Percentiles rank a stretch among this genome's conserved stretches.
These are phyloP conservation scores for Pseudomyrmex gracilis DNA, from an alignment of 1,140 invertebrate genomes.

Conservation along the genomic window DNA sequence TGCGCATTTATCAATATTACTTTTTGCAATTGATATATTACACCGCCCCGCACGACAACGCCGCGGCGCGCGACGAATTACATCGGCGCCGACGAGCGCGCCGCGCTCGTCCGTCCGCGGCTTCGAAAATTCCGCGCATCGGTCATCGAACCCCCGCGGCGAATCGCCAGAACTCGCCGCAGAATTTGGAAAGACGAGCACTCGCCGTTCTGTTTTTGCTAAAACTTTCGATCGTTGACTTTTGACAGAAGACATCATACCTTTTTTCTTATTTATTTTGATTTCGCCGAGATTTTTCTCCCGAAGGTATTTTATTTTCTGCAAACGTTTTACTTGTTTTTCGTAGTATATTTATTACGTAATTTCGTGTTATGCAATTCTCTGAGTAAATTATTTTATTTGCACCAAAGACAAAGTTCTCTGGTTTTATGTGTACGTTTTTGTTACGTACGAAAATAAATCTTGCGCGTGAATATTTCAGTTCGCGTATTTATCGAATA, in stretches of 20 bases:
- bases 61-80: conserved; percentile 10
- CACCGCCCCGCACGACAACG: conserved; percentile 19
- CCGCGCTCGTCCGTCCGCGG: neutral
- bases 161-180: neutral
- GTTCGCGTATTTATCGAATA: too few species aligned
- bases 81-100: neutral
- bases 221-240: neutral
- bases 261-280: neutral
- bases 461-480: too few species aligned
- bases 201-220: neutral
- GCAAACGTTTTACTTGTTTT: too few species aligned
- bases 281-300: too few species aligned
- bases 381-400: too few species aligned
- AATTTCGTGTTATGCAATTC: too few species aligned
- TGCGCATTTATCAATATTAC: conserved; percentile 76
- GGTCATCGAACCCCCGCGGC: conserved; percentile 11
- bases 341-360: too few species aligned
- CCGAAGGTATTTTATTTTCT: too few species aligned
- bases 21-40: conserved; percentile 70
- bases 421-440: too few species aligned
- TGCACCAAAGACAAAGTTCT: too few species aligned
- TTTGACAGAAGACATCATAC: neutral
- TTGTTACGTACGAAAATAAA: too few species aligned
- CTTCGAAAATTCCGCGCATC: conserved; percentile 23
- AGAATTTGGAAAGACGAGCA: neutral